phyloP scores from a whole-genome alignment of 2,797 vertebrate species.

The Propithecus deckenii region DNA sequence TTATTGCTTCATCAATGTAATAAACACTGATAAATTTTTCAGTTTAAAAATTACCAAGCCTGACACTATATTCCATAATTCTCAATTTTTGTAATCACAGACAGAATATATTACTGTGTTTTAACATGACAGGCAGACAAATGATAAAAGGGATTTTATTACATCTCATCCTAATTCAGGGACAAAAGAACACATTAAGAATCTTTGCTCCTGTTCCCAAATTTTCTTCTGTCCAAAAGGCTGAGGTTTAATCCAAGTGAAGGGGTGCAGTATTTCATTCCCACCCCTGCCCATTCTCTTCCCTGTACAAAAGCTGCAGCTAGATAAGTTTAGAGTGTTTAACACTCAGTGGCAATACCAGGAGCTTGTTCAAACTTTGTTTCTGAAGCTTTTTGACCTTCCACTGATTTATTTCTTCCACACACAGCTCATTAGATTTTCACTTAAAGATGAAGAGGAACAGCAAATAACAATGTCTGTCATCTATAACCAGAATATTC shows the following conservation, averaged over 20 bases:
- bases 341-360: background rate
- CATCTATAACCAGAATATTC: background rate
- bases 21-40: slow-evolving; percentile 4
- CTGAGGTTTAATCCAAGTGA: background rate
- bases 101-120: slow-evolving; percentile 61
- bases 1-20: slow-evolving; percentile 8
- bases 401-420: background rate
- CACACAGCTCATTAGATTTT: background rate
- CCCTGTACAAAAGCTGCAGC: fast-evolving
- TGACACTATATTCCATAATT: slow-evolving; percentile 45
- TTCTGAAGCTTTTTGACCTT: background rate
- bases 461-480: background rate
- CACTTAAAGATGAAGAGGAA: background rate
- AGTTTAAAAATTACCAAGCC: slow-evolving; percentile 48
- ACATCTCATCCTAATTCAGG: slow-evolving; percentile 71
- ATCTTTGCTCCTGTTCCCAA: slow-evolving; percentile 33
- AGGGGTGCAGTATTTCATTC: background rate
- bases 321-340: background rate
- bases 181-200: slow-evolving; percentile 59
- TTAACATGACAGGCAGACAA: slow-evolving; percentile 71
- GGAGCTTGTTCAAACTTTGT: background rate
- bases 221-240: slow-evolving; percentile 13
- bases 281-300: background rate
- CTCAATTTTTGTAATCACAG: slow-evolving; percentile 50
- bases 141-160: slow-evolving; percentile 64